A percentile compares a stretch with the other conserved stretches of the same genome.
phyloP scores from a whole-genome alignment of 2,797 vertebrate genomes.

The Neostethus bicornis region DNA sequence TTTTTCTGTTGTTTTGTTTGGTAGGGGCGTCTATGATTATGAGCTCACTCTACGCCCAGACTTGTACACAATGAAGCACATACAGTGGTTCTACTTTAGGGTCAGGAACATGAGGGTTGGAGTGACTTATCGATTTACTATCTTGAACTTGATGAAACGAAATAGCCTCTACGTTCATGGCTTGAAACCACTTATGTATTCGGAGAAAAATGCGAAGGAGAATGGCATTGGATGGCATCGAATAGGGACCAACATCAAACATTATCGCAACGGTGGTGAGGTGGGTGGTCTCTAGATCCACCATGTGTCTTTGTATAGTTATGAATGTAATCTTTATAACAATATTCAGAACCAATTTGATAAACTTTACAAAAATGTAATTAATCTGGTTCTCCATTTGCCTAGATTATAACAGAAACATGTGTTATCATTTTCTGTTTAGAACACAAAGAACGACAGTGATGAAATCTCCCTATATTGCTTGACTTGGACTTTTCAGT shows the following conservation, averaged over 20 bases:
- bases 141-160: constrained; percentile 89
- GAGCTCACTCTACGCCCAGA: constrained; percentile 88
- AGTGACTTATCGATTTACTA: constrained; percentile 88
- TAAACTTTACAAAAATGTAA: rapidly evolving
- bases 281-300: constrained; percentile 25
- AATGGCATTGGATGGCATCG: constrained; percentile 84
- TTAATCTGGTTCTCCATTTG: neutral
- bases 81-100: constrained; percentile 97
- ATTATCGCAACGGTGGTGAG: constrained; percentile 75
- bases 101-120: constrained; percentile 86
- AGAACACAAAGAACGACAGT: constrained; percentile 43
- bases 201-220: constrained; percentile 78
- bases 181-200: constrained; percentile 90
- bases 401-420: neutral
- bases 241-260: constrained; percentile 79
- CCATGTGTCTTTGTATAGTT: neutral
- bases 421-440: no score
- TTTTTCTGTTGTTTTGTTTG: neutral
- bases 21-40: constrained; percentile 85
- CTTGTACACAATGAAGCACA: constrained; percentile 91
- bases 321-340: no score
- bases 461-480: constrained; percentile 65
- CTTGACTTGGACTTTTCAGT: constrained; percentile 89
- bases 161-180: constrained; percentile 89
- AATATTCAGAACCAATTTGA: no score